Evolutionary conservation across 1,140 invertebrate genomes (phyloP).

Genomic region (Megathymus violae): DNA sequence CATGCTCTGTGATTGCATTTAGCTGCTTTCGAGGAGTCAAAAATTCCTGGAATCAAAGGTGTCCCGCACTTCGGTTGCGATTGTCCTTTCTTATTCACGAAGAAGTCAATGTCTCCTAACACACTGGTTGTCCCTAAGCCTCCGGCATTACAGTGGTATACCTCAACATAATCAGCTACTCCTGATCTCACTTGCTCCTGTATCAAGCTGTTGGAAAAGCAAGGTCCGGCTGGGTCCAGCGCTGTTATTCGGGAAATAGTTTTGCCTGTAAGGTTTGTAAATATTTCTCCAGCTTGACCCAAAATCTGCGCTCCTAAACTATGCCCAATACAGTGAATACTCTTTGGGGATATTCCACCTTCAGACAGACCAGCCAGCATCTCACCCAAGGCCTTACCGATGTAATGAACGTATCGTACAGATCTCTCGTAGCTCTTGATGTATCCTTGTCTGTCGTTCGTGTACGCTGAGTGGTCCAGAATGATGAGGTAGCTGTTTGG

Average conservation of each 20-base stretch:
- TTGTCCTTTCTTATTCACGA: conserved; percentile 89
- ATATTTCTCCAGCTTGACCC: conserved; percentile 81
- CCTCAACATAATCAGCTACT: conserved; percentile 88
- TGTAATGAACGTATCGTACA: conserved; percentile 70
- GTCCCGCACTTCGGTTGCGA: conserved; percentile 81
- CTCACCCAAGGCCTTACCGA: conserved; percentile 66
- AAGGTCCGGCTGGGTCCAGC: conserved; percentile 89
- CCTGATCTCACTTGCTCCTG: conserved; percentile 84
- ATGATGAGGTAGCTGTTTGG: conserved; percentile 72
- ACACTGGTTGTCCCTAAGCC: conserved; percentile 86
- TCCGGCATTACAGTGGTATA: conserved; percentile 91
- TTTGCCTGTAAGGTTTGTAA: conserved; percentile 61
- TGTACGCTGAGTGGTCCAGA: conserved; percentile 70
- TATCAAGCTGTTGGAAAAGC: conserved; percentile 84
- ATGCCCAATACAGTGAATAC: conserved; percentile 75
- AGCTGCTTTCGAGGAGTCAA: conserved; percentile 71
- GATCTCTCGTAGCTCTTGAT: conserved; percentile 74
- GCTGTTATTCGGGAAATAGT: conserved; percentile 85
- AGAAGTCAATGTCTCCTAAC: conserved; percentile 90
- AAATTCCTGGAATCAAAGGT: conserved; percentile 77
- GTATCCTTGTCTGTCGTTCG: conserved; percentile 64
- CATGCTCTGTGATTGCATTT: conserved; percentile 87
- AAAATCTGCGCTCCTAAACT: conserved; percentile 84
- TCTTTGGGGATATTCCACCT: conserved; percentile 63
- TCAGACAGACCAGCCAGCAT: conserved; percentile 53